These are phyloP conservation scores for Clostera curtula DNA, from an alignment of 2,888 invertebrate species.

Conservation along the genomic window DNA sequence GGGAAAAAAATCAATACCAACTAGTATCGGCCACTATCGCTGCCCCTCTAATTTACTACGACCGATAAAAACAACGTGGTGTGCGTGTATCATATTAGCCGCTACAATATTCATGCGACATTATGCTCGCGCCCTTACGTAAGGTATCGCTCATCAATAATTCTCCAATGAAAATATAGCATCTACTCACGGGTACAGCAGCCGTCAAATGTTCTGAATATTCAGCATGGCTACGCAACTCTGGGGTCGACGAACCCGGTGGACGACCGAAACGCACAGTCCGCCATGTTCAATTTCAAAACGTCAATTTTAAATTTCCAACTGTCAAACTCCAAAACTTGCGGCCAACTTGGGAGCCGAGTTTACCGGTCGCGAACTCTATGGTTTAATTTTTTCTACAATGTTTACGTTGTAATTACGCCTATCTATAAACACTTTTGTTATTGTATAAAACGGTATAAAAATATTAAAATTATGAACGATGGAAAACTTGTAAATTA, in stretches of 20 bases:
- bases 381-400: constrained; percentile 11
- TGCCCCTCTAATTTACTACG: constrained; percentile 64
- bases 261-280: constrained; percentile 56
- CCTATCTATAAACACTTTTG: constrained; percentile 71
- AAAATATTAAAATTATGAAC: constrained; percentile 75
- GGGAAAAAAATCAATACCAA: constrained; percentile 73
- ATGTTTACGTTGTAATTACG: constrained; percentile 53
- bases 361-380: constrained; percentile 5
- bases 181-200: constrained; percentile 64
- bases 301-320: constrained; percentile 34
- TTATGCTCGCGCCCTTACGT: constrained; percentile 49
- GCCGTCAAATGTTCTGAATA: constrained; percentile 67
- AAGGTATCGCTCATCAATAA: constrained; percentile 46
- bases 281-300: constrained; percentile 62
- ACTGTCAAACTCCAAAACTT: constrained; percentile 29
- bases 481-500: constrained; percentile 74
- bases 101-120: constrained; percentile 56
- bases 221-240: constrained; percentile 58
- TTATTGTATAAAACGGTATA: constrained; percentile 73
- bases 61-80: constrained; percentile 64
- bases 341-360: constrained; percentile 29
- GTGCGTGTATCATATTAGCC: constrained; percentile 44
- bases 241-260: constrained; percentile 56
- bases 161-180: constrained; percentile 26
- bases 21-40: constrained; percentile 65